phyloP scores from a whole-genome alignment of 2,113 vertebrate species.

The Leucoraja erinaceus region DNA sequence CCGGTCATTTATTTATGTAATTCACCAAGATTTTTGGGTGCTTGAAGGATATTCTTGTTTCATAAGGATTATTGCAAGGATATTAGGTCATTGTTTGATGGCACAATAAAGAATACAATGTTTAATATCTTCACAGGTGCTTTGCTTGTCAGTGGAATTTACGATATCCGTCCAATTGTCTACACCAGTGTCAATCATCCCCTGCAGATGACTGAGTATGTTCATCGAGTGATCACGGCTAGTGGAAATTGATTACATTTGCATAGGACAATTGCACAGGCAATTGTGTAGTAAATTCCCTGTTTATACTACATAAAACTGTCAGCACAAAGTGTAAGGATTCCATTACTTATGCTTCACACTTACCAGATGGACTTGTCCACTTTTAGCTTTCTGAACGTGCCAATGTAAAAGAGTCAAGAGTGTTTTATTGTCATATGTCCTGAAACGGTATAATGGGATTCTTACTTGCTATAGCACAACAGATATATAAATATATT shows the following conservation, averaged over 20 bases:
- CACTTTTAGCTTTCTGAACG: neutral
- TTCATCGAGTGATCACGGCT: neutral
- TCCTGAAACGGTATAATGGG: too few species aligned
- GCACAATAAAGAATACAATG: neutral
- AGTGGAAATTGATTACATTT: neutral
- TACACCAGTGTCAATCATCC: conserved; percentile 68
- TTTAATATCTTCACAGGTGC: conserved; percentile 57
- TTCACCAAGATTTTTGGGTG: neutral
- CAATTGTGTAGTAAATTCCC: neutral
- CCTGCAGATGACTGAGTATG: conserved; percentile 75
- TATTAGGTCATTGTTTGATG: neutral
- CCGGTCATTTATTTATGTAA: neutral
- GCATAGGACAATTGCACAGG: too few species aligned
- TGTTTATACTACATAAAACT: neutral
- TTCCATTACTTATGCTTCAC: neutral
- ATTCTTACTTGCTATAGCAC: too few species aligned
- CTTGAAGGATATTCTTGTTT: neutral
- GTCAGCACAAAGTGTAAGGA: neutral
- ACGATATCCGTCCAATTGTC: conserved; percentile 75
- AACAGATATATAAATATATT: too few species aligned
- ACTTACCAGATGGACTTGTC: too few species aligned
- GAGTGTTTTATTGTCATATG: too few species aligned
- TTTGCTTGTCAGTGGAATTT: conserved; percentile 83
- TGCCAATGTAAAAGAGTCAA: neutral
- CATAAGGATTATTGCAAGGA: neutral